These are phyloP conservation scores for Sphaerodactylus townsendi DNA, from an alignment of 2,113 vertebrate species.

Conservation along the genomic window DNA sequence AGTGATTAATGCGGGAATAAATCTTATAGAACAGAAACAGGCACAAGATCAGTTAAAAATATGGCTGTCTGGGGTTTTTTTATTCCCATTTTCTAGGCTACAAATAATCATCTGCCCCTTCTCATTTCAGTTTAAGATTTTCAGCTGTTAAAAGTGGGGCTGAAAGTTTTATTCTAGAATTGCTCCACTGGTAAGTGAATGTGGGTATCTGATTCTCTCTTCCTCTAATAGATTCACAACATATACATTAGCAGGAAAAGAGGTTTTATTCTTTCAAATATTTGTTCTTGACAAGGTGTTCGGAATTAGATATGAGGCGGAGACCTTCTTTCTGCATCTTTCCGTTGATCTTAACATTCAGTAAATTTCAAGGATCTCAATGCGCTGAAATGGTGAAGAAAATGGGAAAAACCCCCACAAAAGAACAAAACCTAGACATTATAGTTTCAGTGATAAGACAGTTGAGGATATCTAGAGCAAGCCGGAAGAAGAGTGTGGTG, in stretches of 20 bases:
- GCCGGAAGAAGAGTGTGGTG: not conserved
- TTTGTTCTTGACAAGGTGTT: conserved; percentile 70
- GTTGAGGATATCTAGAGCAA: not conserved
- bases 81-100: not conserved
- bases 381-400: conserved; percentile 51
- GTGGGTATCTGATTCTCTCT: conserved; percentile 33
- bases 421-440: not conserved
- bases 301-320: conserved; percentile 70
- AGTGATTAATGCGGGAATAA: conserved; percentile 90
- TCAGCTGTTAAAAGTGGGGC: conserved; percentile 46
- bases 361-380: conserved; percentile 42
- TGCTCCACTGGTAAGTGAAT: conserved; percentile 37
- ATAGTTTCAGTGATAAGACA: not conserved
- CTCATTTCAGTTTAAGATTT: conserved; percentile 22
- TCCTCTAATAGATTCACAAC: conserved; percentile 7
- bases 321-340: conserved; percentile 62
- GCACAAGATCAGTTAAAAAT: conserved; percentile 70
- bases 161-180: conserved; percentile 52
- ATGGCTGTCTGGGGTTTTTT: conserved; percentile 40
- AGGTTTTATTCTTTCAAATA: conserved; percentile 71
- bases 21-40: conserved; percentile 74
- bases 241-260: conserved; percentile 57
- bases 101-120: conserved; percentile 50
- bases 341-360: conserved; percentile 37
- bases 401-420: conserved; percentile 30